Percentiles rank a stretch among this genome's conserved stretches.
phyloP scores from a whole-genome alignment of 2,797 vertebrate species.

The Pseudopleuronectes americanus region DNA sequence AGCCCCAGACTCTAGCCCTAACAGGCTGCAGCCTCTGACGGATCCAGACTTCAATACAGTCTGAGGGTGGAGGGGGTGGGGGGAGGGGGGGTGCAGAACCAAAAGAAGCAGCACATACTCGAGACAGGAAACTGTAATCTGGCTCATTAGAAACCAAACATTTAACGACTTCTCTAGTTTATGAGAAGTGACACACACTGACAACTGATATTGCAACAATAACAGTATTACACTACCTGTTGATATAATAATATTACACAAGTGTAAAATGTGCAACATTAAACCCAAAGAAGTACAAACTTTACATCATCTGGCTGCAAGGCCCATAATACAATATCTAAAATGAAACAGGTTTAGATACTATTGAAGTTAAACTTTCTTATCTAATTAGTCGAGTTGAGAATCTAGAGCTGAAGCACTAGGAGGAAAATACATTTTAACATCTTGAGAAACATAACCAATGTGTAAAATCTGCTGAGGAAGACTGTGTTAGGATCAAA shows the following conservation, averaged over 20 bases:
- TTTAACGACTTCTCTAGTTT: conserved; percentile 46
- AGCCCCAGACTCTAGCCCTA: conserved; percentile 58
- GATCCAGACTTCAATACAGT: conserved; percentile 60
- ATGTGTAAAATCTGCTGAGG: not conserved
- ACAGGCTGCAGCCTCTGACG: conserved; percentile 76
- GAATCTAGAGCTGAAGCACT: too few species aligned
- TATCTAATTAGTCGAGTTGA: too few species aligned
- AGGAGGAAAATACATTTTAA: not conserved
- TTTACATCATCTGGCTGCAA: not conserved
- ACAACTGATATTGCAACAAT: conserved; percentile 36
- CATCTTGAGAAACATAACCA: not conserved
- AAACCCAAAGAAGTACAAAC: not conserved
- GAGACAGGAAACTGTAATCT: conserved; percentile 68
- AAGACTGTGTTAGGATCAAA: not conserved
- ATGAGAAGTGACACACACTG: conserved; percentile 61
- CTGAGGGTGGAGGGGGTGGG: conserved; percentile 41
- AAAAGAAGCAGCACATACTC: conserved; percentile 35
- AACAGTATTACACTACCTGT: conserved; percentile 12
- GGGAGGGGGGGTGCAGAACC: conserved; percentile 46
- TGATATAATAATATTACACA: conserved; percentile 8
- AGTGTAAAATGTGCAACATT: conserved; percentile 1
- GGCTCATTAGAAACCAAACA: conserved; percentile 63
- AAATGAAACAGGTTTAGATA: conserved; percentile 3
- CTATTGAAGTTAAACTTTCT: too few species aligned
- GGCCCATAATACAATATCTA: not conserved